Conservation (phyloP, 2,797 vertebrate species). For the Hippocampus kuda region DNA sequence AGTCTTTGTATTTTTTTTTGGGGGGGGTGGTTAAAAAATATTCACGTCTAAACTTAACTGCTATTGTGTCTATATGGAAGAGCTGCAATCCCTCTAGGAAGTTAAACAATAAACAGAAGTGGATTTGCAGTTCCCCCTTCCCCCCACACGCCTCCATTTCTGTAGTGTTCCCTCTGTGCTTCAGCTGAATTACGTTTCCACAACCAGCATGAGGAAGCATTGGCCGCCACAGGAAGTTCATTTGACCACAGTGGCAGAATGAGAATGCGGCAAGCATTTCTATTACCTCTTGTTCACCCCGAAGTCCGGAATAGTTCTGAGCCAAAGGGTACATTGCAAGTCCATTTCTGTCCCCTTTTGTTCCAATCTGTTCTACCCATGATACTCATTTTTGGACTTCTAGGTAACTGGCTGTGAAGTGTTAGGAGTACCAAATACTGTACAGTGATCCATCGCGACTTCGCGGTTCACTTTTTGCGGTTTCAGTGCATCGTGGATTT, state of each 20-base stretch:
- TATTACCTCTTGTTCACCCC: conserved; percentile 26
- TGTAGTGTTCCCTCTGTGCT: conserved; percentile 10
- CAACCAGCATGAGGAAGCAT: conserved; percentile 35
- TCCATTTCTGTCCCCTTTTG: background rate
- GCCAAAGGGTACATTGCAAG: background rate
- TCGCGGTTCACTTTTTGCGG: too few species aligned
- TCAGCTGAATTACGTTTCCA: conserved; percentile 13
- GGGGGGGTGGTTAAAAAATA: too few species aligned
- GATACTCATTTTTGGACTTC: background rate
- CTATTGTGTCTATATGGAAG: background rate
- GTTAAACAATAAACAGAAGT: conserved; percentile 71
- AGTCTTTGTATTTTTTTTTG: background rate
- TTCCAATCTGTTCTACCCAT: background rate
- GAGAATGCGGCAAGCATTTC: conserved; percentile 19
- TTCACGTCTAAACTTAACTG: background rate
- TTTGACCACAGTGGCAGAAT: conserved; percentile 27
- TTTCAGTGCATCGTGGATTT: too few species aligned
- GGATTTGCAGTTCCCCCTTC: conserved; percentile 23
- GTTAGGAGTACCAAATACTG: too few species aligned
- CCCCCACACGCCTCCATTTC: background rate
- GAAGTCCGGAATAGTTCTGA: conserved; percentile 11
- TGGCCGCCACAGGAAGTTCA: conserved; percentile 29
- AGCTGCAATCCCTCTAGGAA: background rate
- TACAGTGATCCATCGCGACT: too few species aligned
- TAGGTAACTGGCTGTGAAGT: background rate